Conservation (phyloP, 92 coral and sea anemone species). For the Parazoanthus atlanticus region DNA sequence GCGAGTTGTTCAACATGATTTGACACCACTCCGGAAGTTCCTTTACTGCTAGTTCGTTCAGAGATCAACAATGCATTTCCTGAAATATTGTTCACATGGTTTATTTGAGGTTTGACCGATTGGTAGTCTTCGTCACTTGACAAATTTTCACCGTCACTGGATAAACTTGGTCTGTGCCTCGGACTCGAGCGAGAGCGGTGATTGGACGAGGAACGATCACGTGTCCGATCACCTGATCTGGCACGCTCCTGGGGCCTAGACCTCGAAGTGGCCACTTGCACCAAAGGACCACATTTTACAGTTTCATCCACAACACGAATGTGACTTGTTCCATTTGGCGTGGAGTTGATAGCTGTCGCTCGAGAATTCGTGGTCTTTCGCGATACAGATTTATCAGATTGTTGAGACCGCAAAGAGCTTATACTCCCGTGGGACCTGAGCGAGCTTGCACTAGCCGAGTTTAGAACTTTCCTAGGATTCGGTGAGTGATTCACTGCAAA, state of each 20-base stretch:
- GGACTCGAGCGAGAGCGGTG: conserved; percentile 46
- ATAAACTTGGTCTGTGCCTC: conserved; percentile 40
- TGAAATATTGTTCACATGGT: conserved; percentile 21
- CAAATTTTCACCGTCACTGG: conserved; percentile 49
- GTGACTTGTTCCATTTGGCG: conserved; percentile 6
- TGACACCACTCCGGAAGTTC: conserved; percentile 14
- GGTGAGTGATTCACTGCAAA: neutral
- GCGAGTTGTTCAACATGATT: conserved; percentile 74
- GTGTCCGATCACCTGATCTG: conserved; percentile 30
- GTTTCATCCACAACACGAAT: conserved; percentile 10
- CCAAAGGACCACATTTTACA: conserved; percentile 14
- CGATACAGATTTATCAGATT: conserved; percentile 7
- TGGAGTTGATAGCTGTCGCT: neutral
- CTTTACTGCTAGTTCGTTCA: conserved; percentile 7
- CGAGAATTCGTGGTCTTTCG: conserved; percentile 15
- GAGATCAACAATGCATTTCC: conserved; percentile 1
- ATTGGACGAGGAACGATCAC: conserved; percentile 28
- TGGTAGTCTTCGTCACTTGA: conserved; percentile 62
- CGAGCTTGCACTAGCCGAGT: conserved; percentile 15
- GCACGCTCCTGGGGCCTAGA: neutral
- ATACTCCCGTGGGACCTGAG: conserved; percentile 66
- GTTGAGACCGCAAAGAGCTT: conserved; percentile 55
- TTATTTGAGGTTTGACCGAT: conserved; percentile 1
- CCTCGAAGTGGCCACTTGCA: conserved; percentile 21
- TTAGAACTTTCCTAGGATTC: neutral